Percentiles rank a stretch among this genome's conserved stretches.
Evolutionary conservation across 2,797 vertebrate species (phyloP).

Genomic region (Cossypha heuglini): DNA sequence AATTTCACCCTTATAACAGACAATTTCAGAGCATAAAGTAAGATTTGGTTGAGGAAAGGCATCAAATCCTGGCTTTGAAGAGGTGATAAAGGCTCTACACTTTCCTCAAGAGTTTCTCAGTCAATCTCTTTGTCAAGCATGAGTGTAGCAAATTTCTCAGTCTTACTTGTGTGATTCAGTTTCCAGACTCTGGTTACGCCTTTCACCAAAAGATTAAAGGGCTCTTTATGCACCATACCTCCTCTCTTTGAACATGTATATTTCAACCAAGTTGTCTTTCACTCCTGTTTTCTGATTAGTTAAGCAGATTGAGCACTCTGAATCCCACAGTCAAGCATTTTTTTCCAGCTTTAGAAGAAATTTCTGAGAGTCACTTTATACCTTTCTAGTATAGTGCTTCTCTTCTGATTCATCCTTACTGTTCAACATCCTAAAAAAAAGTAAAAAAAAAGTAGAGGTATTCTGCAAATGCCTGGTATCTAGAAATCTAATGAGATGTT

Average conservation of each 20-base stretch:
- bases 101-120: neutral
- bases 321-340: neutral
- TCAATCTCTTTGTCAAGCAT: neutral
- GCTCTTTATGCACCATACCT: neutral
- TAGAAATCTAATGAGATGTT: neutral
- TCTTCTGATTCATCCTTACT: neutral
- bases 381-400: neutral
- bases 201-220: neutral
- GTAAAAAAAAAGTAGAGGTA: rapidly evolving
- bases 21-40: neutral
- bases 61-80: neutral
- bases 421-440: neutral
- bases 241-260: neutral
- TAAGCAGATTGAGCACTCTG: neutral
- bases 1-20: neutral
- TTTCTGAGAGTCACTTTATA: neutral
- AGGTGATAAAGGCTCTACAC: neutral
- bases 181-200: neutral
- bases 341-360: neutral
- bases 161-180: neutral
- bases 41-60: neutral
- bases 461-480: neutral
- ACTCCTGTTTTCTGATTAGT: neutral
- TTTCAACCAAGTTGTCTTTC: neutral
- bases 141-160: neutral